Percentiles rank a stretch among this genome's conserved stretches.
Conservation (phyloP, 2,797 vertebrate genomes). For the Betta splendens region DNA sequence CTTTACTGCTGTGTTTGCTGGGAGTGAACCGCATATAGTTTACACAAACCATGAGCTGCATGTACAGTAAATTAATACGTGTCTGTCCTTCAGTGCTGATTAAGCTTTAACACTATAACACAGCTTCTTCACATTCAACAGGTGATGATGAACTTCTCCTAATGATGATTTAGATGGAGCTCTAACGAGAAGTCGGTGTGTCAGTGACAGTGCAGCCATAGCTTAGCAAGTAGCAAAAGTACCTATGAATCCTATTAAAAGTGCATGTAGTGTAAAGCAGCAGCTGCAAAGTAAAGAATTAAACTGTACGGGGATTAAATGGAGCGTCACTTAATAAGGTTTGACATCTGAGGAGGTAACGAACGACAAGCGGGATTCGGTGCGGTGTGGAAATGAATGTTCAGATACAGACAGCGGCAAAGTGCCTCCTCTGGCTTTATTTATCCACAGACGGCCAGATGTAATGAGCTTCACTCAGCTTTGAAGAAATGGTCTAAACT, state of each 20-base stretch:
- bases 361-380: constrained; percentile 20
- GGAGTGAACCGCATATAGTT: constrained; percentile 18
- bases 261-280: constrained; percentile 27
- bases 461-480: constrained; percentile 51
- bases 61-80: neutral
- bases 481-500: constrained; percentile 21
- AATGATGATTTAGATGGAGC: neutral
- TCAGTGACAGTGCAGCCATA: no score
- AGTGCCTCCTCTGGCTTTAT: constrained; percentile 16
- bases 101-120: constrained; percentile 49
- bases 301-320: constrained; percentile 48
- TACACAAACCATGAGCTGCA: constrained; percentile 38
- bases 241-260: constrained; percentile 56
- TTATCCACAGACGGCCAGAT: constrained; percentile 13
- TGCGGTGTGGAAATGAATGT: constrained; percentile 32
- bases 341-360: constrained; percentile 39
- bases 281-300: constrained; percentile 36
- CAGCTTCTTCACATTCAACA: constrained; percentile 14
- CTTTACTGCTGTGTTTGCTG: constrained; percentile 25
- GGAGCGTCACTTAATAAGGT: constrained; percentile 28
- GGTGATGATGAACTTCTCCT: constrained; percentile 19
- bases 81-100: constrained; percentile 47
- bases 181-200: neutral
- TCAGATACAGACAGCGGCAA: constrained; percentile 44
- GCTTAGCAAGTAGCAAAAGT: no score